These are phyloP conservation scores for Zelostemma sp. DNA, from an alignment of 1,140 invertebrate genomes.

Conservation along the genomic window DNA sequence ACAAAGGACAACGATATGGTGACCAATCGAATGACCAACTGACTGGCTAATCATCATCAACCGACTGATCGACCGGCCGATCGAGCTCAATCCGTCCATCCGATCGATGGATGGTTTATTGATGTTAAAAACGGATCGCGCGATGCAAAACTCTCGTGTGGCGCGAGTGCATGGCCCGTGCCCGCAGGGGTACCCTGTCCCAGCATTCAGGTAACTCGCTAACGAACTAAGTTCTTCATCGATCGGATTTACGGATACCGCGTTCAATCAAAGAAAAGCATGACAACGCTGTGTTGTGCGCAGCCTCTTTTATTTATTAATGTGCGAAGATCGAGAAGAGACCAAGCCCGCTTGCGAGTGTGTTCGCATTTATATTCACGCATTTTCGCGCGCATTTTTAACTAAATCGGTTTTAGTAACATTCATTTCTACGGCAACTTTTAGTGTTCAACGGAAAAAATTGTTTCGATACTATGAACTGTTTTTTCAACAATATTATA, in stretches of 20 bases:
- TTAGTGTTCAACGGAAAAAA: too few species aligned
- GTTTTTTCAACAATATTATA: too few species aligned
- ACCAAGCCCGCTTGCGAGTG: conserved; percentile 56
- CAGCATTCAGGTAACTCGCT: conserved; percentile 92
- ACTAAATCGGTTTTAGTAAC: conserved; percentile 4
- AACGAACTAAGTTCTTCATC: conserved; percentile 61
- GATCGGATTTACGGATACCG: conserved; percentile 42
- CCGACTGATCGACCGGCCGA: conserved; percentile 27
- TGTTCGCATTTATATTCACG: conserved; percentile 48
- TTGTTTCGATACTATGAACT: too few species aligned
- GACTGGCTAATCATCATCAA: conserved; percentile 23
- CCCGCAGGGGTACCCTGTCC: conserved; percentile 95
- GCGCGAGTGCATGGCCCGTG: conserved; percentile 66
- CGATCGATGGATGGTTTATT: conserved; percentile 47
- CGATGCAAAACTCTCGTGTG: conserved; percentile 51
- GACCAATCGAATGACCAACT: conserved; percentile 37
- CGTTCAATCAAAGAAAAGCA: conserved; percentile 6
- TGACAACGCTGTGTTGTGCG: conserved; percentile 1
- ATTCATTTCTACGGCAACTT: too few species aligned
- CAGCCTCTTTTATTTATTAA: conserved; percentile 11
- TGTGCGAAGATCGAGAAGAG: conserved; percentile 39
- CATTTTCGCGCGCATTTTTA: background rate
- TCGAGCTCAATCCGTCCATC: conserved; percentile 33
- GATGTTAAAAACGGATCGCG: conserved; percentile 35
- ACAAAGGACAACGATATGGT: conserved; percentile 16